phyloP scores from a whole-genome alignment of 2,888 invertebrate species.

The Glaucopsyche alexis region DNA sequence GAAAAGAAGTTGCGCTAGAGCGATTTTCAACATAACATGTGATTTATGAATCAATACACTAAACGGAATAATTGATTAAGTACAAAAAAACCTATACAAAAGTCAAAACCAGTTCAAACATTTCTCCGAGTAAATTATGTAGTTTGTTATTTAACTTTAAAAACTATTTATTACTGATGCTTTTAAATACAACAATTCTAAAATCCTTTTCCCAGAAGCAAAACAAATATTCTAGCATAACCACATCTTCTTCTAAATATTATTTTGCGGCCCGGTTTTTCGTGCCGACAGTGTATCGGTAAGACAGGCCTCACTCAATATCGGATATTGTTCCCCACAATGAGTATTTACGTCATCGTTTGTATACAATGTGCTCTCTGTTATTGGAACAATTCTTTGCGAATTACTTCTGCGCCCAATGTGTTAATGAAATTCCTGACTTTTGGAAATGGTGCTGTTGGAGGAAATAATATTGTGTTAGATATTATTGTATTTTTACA shows the following conservation, averaged over 20 bases:
- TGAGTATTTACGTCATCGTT: conserved; percentile 79
- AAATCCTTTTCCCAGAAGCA: no score
- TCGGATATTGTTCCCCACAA: conserved; percentile 79
- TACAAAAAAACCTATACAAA: not conserved
- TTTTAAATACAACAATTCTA: no score
- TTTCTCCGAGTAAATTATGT: not conserved
- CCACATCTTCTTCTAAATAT: not conserved
- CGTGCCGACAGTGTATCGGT: conserved; percentile 43
- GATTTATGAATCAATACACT: not conserved
- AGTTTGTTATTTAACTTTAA: not conserved
- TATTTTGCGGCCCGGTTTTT: not conserved
- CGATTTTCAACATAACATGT: not conserved
- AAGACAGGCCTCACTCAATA: conserved; percentile 79
- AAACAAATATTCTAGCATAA: no score
- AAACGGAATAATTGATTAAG: not conserved
- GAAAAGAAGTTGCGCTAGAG: not conserved
- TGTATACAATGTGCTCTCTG: conserved; percentile 68
- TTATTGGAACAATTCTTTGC: conserved; percentile 45
- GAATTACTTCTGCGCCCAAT: conserved; percentile 36
- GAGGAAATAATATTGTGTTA: not conserved
- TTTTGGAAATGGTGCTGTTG: conserved; percentile 1
- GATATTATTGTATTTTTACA: not conserved
- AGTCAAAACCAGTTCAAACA: not conserved
- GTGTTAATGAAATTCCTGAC: conserved; percentile 23
- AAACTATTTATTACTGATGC: no score